Percentiles rank a stretch among this genome's conserved stretches.
phyloP scores from a whole-genome alignment of 2,888 invertebrate genomes.

The Tenodera sinensis region DNA sequence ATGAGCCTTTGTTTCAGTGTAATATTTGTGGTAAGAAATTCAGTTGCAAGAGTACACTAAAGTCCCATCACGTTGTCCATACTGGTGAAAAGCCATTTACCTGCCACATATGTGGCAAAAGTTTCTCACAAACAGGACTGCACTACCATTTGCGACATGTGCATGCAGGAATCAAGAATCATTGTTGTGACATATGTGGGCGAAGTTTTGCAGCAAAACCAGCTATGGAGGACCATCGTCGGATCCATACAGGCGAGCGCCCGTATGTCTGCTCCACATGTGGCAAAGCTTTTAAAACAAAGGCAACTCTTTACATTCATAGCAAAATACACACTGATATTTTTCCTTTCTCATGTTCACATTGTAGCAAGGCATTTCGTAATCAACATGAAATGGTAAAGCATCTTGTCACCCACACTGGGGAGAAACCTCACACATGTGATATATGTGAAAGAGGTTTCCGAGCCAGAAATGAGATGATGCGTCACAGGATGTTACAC shows the following conservation, averaged over 20 bases:
- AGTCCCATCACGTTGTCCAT: slow-evolving; percentile 48
- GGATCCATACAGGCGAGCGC: slow-evolving; percentile 43
- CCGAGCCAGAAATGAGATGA: slow-evolving; percentile 28
- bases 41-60: slow-evolving; percentile 6
- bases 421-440: slow-evolving; percentile 53
- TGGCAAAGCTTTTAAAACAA: slow-evolving; percentile 57
- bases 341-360: slow-evolving; percentile 56
- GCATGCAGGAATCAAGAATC: slow-evolving; percentile 50
- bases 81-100: slow-evolving; percentile 61
- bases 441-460: slow-evolving; percentile 45
- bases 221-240: slow-evolving; percentile 46
- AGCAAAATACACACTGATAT: slow-evolving; percentile 55
- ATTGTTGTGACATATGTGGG: slow-evolving; percentile 49
- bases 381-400: slow-evolving; percentile 52
- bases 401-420: slow-evolving; percentile 55
- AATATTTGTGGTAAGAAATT: slow-evolving; percentile 21
- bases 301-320: slow-evolving; percentile 62
- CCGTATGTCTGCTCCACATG: slow-evolving; percentile 49
- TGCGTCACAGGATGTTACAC: slow-evolving; percentile 51
- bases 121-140: slow-evolving; percentile 60
- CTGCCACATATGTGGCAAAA: slow-evolving; percentile 63
- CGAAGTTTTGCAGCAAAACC: slow-evolving; percentile 50
- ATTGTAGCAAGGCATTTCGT: slow-evolving; percentile 55
- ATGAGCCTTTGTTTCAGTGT: slow-evolving; percentile 9
- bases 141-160: slow-evolving; percentile 51